Base-by-base conservation (phyloP, 2,797 vertebrate species). In the Morus bassanus region DNA sequence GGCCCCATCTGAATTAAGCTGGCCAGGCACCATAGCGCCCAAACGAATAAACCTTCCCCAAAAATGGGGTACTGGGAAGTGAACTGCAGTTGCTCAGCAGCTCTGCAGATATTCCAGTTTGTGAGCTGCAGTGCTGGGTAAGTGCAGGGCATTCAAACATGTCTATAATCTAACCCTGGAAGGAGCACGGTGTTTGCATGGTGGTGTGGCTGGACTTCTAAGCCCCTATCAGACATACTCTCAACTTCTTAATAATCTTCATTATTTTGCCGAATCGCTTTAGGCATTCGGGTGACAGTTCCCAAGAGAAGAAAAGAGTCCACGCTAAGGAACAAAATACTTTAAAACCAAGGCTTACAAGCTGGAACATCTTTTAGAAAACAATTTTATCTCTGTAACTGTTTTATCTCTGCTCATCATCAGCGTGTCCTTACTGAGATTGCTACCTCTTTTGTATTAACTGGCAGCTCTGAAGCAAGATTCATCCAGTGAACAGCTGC, bases 401-500 rank as follows among this genome's bases (percentile, higher is more conserved):
- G 13, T 6, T 33, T 37, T 6, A 19, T 21, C 60, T 31, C 22
- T 18, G 57, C 57, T 16, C 31, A 23, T 31, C 39, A 19, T 3
- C 74, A n/a, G 1, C 1, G 4, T 1, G 12, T 7, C 67, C 11
- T 75, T 6, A 39, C 63, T 10, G 48, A 35, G 33, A 23, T n/a
- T 3, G 6, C 35, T 96, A 98, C 98, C 97, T 99, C 98, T 35
- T 97, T 95, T 1, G 98, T 97, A 70, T 73, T 63, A 12, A 83
- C 85, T 23, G 98, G 96, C 90, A 98, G 98, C 90, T 98, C 98
- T 12, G 98, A 92, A 14, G 99, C 99, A 27, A 99, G 91, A 31
- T 98, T 94, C 56, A 98, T 97, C 99, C 99, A 99, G 81, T 98
- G 98, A 14, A 74, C 79, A 4, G 99, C 98, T 17, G 98, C 98